Conservation (phyloP, 1,140 invertebrate genomes). For the Drosophila burlai region DNA sequence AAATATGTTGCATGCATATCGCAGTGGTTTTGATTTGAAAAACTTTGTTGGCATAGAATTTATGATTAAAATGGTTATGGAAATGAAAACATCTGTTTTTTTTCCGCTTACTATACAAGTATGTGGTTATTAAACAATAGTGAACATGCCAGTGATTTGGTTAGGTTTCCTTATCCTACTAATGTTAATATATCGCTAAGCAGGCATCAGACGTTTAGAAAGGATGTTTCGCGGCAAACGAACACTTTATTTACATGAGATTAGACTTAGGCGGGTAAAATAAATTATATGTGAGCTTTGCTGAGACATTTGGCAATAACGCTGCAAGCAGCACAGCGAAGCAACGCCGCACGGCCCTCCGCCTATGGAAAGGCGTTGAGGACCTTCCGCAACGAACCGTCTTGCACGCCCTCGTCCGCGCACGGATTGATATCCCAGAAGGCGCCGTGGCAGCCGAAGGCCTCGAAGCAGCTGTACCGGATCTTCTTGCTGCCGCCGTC, state of each 20-base stretch:
- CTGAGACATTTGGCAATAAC: conserved; percentile 4
- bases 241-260: conserved; percentile 36
- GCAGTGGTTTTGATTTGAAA: not conserved
- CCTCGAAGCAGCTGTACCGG: conserved; percentile 88
- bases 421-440: conserved; percentile 89
- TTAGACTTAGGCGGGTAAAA: conserved; percentile 23
- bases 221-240: conserved; percentile 1
- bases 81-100: not conserved
- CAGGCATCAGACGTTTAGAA: conserved; percentile 1
- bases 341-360: not conserved
- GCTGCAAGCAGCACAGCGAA: conserved; percentile 2
- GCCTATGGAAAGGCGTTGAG: conserved; percentile 22
- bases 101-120: not conserved
- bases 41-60: not conserved
- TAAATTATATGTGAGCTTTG: conserved; percentile 29
- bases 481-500: conserved; percentile 80
- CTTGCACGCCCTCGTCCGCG: conserved; percentile 84
- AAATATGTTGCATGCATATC: not conserved
- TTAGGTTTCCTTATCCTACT: not conserved
- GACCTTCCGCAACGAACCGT: conserved; percentile 54
- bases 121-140: not conserved
- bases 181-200: not conserved
- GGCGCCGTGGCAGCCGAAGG: conserved; percentile 88
- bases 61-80: not conserved
- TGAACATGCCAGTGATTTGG: not conserved